phyloP scores from a whole-genome alignment of 2,113 vertebrate genomes.

The Macaca nemestrina region DNA sequence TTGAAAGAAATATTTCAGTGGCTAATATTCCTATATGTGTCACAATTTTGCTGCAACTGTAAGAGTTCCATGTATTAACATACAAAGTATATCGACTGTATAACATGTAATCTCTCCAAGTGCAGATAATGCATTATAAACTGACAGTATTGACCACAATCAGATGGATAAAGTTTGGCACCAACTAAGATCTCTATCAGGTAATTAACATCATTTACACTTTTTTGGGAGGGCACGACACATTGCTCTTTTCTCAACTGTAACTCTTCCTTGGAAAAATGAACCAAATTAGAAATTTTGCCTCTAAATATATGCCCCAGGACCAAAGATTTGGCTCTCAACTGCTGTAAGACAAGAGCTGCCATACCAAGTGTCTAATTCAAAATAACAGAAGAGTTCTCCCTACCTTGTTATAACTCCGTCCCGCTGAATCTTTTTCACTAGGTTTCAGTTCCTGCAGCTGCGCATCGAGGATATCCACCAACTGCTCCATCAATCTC shows the following conservation, averaged over 20 bases:
- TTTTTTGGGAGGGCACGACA: not conserved
- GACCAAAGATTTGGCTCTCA: conserved; percentile 9
- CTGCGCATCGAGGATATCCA: conserved; percentile 98
- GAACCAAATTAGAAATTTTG: conserved; percentile 21
- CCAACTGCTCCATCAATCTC: conserved; percentile 97
- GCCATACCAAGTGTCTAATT: not conserved
- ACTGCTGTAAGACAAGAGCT: conserved; percentile 50
- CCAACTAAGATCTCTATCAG: conserved; percentile 41
- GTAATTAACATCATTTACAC: conserved; percentile 58
- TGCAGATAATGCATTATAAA: not conserved
- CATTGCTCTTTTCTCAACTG: conserved; percentile 61
- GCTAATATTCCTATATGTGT: not conserved
- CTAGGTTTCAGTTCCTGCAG: conserved; percentile 95
- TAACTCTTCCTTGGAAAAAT: conserved; percentile 44
- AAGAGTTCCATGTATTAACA: not conserved
- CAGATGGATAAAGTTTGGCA: conserved; percentile 46
- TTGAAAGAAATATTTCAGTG: not conserved
- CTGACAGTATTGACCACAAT: not conserved
- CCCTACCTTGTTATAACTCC: conserved; percentile 99
- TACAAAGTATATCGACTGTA: not conserved
- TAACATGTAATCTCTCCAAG: not conserved
- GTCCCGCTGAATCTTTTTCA: conserved; percentile 94
- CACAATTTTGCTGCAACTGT: not conserved
- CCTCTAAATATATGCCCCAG: not conserved
- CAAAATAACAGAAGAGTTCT: conserved; percentile 56